These are phyloP conservation scores for Drosophila littoralis DNA, from an alignment of 1,140 invertebrate species.

Conservation along the genomic window DNA sequence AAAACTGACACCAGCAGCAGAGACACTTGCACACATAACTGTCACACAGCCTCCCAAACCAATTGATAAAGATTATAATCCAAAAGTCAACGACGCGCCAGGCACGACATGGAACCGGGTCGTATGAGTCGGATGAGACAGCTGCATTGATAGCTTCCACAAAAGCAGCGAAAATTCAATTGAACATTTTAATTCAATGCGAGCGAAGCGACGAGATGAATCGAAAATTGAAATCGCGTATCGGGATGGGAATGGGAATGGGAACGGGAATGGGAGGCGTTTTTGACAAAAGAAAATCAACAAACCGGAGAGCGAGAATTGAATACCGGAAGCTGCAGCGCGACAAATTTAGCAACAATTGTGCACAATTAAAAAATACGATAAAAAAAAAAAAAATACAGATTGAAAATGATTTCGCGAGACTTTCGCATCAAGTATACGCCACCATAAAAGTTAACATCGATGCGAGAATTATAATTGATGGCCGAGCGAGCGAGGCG, in stretches of 20 bases:
- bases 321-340: slow-evolving; percentile 76
- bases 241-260: slow-evolving; percentile 32
- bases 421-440: slow-evolving; percentile 73
- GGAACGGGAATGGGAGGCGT: slow-evolving; percentile 1
- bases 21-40: slow-evolving; percentile 40
- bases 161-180: slow-evolving; percentile 64
- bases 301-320: slow-evolving; percentile 27
- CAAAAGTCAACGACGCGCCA: slow-evolving; percentile 69
- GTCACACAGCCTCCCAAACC: slow-evolving; percentile 44
- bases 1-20: slow-evolving; percentile 28
- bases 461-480: slow-evolving; percentile 69
- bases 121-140: neutral
- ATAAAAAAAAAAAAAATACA: slow-evolving; percentile 7
- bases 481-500: slow-evolving; percentile 42
- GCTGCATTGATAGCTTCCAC: slow-evolving; percentile 59
- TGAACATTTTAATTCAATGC: slow-evolving; percentile 68
- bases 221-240: slow-evolving; percentile 46
- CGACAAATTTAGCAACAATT: slow-evolving; percentile 75
- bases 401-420: slow-evolving; percentile 41
- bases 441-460: slow-evolving; percentile 74
- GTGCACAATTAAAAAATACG: slow-evolving; percentile 69
- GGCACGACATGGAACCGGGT: slow-evolving; percentile 61
- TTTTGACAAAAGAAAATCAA: slow-evolving; percentile 23
- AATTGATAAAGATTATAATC: slow-evolving; percentile 79
- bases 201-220: slow-evolving; percentile 23